A percentile compares a stretch with the other conserved stretches of the same genome.
These are phyloP conservation scores for Sinocyclocheilus anshuiensis DNA, from an alignment of 2,113 vertebrate genomes.

Conservation along the genomic window DNA sequence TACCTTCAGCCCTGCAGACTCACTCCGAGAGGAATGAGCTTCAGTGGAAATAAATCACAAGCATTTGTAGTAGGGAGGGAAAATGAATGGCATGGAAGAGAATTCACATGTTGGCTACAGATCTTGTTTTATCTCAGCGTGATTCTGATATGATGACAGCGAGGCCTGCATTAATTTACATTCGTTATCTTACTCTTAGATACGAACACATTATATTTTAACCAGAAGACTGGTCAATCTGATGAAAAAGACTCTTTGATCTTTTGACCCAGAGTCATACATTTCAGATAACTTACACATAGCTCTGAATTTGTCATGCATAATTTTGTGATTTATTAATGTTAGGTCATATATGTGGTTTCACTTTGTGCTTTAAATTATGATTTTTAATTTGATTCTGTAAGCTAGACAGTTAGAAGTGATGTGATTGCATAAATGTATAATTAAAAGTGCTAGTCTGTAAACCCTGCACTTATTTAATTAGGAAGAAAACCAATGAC, in stretches of 20 bases:
- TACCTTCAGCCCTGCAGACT: constrained; percentile 29
- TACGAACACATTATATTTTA: background rate
- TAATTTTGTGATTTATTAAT: background rate
- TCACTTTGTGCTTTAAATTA: background rate
- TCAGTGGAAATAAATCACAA: background rate
- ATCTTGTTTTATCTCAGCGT: background rate
- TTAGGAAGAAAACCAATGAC: background rate
- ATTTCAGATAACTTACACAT: background rate
- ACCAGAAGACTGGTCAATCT: background rate
- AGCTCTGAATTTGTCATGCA: background rate
- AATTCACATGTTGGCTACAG: constrained; percentile 6
- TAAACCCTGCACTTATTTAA: background rate
- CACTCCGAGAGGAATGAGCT: constrained; percentile 1
- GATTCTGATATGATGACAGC: background rate
- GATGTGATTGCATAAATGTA: background rate
- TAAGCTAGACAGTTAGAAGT: background rate
- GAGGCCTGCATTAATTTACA: background rate
- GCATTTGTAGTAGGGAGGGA: background rate
- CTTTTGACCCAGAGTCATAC: background rate
- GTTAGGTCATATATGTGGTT: background rate
- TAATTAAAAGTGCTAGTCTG: background rate
- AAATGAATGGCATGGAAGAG: background rate
- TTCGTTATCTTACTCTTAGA: background rate
- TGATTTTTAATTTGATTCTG: background rate
- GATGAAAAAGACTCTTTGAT: background rate